phyloP scores from a whole-genome alignment of 2,888 invertebrate species.

The Homarus gammarus region DNA sequence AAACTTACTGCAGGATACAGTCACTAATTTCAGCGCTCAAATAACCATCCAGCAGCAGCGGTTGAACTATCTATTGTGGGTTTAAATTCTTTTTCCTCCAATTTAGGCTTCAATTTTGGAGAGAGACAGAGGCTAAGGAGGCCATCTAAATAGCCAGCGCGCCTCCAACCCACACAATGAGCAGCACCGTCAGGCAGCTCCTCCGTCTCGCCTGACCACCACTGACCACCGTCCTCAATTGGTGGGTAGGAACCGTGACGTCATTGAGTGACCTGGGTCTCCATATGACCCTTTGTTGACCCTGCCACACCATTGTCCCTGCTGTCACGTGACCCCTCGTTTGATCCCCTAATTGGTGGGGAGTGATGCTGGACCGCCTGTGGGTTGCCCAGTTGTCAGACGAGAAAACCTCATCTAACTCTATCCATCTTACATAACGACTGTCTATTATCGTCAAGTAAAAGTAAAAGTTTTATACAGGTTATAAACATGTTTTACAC shows the following conservation, averaged over 20 bases:
- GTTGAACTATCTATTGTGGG: too few relatives aligned
- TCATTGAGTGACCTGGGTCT: constrained; percentile 48
- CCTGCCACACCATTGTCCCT: constrained; percentile 51
- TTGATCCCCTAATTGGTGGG: constrained; percentile 61
- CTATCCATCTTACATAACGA: too few relatives aligned
- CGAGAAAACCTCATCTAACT: not conserved
- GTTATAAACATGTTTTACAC: too few relatives aligned
- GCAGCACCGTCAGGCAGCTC: not conserved
- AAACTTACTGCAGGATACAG: too few relatives aligned
- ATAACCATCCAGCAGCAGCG: too few relatives aligned
- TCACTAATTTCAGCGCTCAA: too few relatives aligned
- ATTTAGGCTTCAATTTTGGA: constrained; percentile 33
- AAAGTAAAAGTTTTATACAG: too few relatives aligned
- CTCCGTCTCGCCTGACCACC: constrained; percentile 7
- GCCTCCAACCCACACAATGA: not conserved
- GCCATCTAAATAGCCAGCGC: constrained; percentile 26
- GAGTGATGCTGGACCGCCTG: constrained; percentile 40
- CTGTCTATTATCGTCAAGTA: too few relatives aligned
- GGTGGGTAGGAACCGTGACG: constrained; percentile 42
- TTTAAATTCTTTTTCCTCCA: constrained; percentile 26
- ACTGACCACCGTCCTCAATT: constrained; percentile 52
- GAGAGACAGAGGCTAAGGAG: constrained; percentile 36
- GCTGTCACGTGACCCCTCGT: constrained; percentile 61
- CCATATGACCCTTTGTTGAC: constrained; percentile 46
- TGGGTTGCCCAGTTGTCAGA: not conserved